Percentiles rank a stretch among this genome's conserved stretches.
phyloP scores from a whole-genome alignment of 1,140 invertebrate genomes.

The Lepidurus packardi region DNA sequence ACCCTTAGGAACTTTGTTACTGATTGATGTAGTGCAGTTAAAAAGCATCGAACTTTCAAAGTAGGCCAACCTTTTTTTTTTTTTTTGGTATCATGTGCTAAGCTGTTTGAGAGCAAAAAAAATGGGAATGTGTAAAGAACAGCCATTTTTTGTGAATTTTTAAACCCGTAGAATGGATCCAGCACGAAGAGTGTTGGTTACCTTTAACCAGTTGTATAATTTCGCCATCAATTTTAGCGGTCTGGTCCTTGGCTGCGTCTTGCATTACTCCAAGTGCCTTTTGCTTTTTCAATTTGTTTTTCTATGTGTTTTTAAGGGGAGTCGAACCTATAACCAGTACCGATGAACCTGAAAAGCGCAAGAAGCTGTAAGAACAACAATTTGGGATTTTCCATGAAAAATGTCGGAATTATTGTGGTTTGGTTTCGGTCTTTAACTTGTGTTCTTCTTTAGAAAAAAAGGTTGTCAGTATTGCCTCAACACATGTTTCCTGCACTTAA shows the following conservation, averaged over 20 bases:
- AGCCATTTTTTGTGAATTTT: not conserved
- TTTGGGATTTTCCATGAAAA: too few species aligned
- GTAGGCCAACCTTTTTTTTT: too few species aligned
- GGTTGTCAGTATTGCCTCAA: not conserved
- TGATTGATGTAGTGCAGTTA: too few species aligned
- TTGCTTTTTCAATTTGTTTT: not conserved
- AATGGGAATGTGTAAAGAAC: not conserved
- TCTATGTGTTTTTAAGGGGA: not conserved
- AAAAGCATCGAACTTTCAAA: too few species aligned
- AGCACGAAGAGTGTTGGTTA: not conserved
- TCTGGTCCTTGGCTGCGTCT: not conserved
- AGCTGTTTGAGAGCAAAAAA: not conserved
- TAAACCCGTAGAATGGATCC: not conserved
- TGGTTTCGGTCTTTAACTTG: too few species aligned
- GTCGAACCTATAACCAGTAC: too few species aligned
- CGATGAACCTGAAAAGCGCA: too few species aligned
- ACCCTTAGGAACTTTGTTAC: too few species aligned
- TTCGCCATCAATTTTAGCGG: not conserved
- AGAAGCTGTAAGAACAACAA: too few species aligned
- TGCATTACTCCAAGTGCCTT: not conserved
- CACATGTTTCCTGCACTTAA: not conserved
- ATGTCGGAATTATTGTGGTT: too few species aligned
- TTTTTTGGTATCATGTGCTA: too few species aligned
- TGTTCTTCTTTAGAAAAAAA: not conserved
- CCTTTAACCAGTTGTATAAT: constrained; percentile 19